phyloP scores from a whole-genome alignment of 2,113 vertebrate genomes.

The Eonycteris spelaea region DNA sequence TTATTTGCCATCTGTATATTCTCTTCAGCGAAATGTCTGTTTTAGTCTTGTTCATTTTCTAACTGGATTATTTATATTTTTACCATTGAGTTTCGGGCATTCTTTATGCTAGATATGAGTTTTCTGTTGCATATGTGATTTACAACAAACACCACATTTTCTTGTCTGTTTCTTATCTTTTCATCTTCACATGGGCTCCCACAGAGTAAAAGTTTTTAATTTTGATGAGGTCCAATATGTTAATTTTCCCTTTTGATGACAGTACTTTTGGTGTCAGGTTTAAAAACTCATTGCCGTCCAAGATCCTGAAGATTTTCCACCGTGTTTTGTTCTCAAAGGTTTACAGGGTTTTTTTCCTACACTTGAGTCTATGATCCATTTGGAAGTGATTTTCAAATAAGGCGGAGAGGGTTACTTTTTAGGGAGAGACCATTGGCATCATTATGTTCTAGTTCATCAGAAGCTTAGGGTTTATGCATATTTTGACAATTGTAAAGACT shows the following conservation, averaged over 20 bases:
- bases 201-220: not conserved
- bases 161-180: not conserved
- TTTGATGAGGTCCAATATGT: not conserved
- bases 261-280: not conserved
- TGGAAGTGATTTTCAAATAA: slow-evolving; percentile 7
- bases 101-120: not conserved
- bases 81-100: not conserved
- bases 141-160: not conserved
- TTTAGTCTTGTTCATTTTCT: not conserved
- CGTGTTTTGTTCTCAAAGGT: not conserved
- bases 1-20: not conserved
- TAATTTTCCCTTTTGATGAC: not conserved
- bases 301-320: not conserved
- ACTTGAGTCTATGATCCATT: not conserved
- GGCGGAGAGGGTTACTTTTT: not conserved
- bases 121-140: not conserved
- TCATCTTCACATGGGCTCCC: not conserved
- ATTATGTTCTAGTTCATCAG: not conserved
- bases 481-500: not conserved
- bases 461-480: not conserved
- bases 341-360: not conserved
- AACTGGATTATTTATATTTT: slow-evolving; percentile 4
- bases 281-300: not conserved
- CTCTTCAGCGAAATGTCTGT: not conserved
- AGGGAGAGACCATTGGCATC: not conserved